Base-by-base conservation (phyloP, 2,797 vertebrate species). In the Enteromius treurensis region DNA sequence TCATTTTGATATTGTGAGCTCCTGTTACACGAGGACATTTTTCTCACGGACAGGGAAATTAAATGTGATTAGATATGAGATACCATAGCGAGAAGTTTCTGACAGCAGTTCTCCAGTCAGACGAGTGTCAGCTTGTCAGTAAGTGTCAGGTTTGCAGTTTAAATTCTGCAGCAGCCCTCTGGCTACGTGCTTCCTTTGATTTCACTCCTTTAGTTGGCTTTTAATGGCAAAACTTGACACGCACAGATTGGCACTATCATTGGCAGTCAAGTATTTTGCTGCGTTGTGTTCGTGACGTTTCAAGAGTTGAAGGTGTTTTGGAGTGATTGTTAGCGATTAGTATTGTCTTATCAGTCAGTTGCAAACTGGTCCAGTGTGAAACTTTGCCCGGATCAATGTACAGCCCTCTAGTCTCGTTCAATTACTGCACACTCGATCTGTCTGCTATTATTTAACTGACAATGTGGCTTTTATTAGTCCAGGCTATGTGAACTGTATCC, bases 101-200 rank as follows among this genome's bases (percentile, higher is more conserved):
- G 75, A 88, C 70, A 49, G 86, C 53, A 45, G 58, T 26, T 51
- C 55, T 82, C 37, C 67, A 64, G 70, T 80, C 15, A 47, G 67
- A 88, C 83, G 8, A 89, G 87, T 85, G 79, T 64, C 67, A 82
- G 86, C 87, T 81, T 89, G 84, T 87, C 83, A 71, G 53, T 53
- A 40, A 81, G 64, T 88, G 80, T 85, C 84, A 71, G 62, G 80
- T 78, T 47, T 79, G 77, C 79, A 49, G 81, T 80, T 85, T 83
- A 13, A 51, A 17, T 82, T 81, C 81, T 58, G 23, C 15, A 26
- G 55, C 32, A 60, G 64, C 51, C 1, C 23, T n/a, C 55, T 42
- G 47, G 26, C 32, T 75, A 19, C 14, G 64, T 77, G 76, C 69
- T 62, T 47, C 29, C 42, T 37, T 83, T 75, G 60, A 75, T 55